Base-by-base conservation (phyloP, 2,888 invertebrate genomes). In the Unio delphinus region DNA sequence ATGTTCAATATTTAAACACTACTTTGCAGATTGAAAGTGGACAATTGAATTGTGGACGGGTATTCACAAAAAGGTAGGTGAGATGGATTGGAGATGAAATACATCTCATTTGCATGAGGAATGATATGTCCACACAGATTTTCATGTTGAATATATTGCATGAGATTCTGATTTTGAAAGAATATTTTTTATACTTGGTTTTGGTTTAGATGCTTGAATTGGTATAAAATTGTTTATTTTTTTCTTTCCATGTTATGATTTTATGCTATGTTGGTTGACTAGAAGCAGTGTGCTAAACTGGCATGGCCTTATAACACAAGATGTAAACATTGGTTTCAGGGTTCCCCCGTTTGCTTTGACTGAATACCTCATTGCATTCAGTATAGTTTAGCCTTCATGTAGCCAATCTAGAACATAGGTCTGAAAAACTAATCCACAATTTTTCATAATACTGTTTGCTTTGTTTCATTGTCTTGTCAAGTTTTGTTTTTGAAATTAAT, bases 201-300 rank as follows among this genome's bases (percentile, higher is more conserved):
- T 77, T 77, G 77, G 77, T 75, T 77, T 77, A 77, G 77, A 77
- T 74, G 77, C 77, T 77, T 77, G 77, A 77, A 73, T 75, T 77
- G 77, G 77, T 77, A 77, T 77, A 75, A 75, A 77, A 26, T 73
- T 77, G 77, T 77, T 77, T 77, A 75, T 75, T 75, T 71, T 77
- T 77, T 77, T 74, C 70, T 75, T 77, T 77, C 73, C 77, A 77
- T 75, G 77, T 77, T 77, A 77, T 77, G 77, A 77, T 77, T 77
- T 77, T 72, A 75, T 77, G 77, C 77, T 77, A 75, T 77, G 73
- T 75, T 75, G 75, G 77, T 75, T 77, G 75, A 75, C 77, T 77
- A 77, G 77, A 77, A 74, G 75, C 74, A 68, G 77, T 77, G 77
- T 77, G 77, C 77, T 77, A 77, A 77, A 77, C 77, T 77, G 77